phyloP scores from a whole-genome alignment of 2,797 vertebrate species.

The Atherinosoma microstoma region DNA sequence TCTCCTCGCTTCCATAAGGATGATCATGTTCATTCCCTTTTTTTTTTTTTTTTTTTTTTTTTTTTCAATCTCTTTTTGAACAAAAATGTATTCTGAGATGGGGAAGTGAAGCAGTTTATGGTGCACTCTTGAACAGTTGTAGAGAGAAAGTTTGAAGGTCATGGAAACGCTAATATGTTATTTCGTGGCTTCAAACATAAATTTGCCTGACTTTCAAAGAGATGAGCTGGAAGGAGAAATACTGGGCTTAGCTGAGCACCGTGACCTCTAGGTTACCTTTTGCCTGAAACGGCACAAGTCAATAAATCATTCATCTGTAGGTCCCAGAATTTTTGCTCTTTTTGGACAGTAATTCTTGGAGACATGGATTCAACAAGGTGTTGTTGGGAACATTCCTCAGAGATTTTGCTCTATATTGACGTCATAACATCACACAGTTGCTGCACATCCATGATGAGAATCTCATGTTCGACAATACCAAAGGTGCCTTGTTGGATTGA shows the following conservation, averaged over 20 bases:
- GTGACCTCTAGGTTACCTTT: background rate
- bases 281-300: background rate
- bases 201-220: background rate
- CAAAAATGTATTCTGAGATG: background rate
- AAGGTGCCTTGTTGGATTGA: too few relatives aligned
- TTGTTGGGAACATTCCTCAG: too few relatives aligned
- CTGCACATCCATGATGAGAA: too few relatives aligned
- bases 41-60: too few relatives aligned
- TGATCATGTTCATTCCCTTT: conserved; percentile 19
- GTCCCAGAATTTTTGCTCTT: too few relatives aligned
- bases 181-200: background rate
- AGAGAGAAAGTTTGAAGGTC: background rate
- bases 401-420: too few relatives aligned
- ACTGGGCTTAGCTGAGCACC: background rate
- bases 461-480: too few relatives aligned
- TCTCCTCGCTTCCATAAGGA: conserved; percentile 32
- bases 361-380: too few relatives aligned
- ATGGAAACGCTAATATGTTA: background rate
- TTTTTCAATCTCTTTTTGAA: too few relatives aligned
- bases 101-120: background rate
- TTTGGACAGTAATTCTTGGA: too few relatives aligned
- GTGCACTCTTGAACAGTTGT: background rate
- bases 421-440: too few relatives aligned
- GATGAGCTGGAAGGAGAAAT: background rate
- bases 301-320: background rate